Conservation (phyloP, 2,113 vertebrate genomes). For the Pitta sordida region DNA sequence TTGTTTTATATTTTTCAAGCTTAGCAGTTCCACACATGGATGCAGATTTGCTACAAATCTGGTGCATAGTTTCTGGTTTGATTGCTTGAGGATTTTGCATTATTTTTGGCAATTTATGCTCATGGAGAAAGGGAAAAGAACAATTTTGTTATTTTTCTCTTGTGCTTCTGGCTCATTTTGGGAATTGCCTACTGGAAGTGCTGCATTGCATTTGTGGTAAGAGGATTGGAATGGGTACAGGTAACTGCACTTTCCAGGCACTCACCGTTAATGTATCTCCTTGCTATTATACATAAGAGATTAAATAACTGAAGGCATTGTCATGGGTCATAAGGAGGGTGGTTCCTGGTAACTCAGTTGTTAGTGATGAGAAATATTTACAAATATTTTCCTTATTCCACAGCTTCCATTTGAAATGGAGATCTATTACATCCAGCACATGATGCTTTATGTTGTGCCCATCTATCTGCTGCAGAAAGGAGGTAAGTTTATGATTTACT, state of each 20-base stretch:
- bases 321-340: not conserved
- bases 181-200: not conserved
- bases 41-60: not conserved
- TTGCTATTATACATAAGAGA: not conserved
- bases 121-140: not conserved
- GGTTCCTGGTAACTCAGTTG: not conserved
- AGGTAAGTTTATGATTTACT: constrained; percentile 76
- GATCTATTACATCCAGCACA: constrained; percentile 97
- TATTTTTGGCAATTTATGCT: not conserved
- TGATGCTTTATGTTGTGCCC: constrained; percentile 95
- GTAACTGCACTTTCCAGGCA: not conserved
- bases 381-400: constrained; percentile 38
- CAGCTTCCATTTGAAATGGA: constrained; percentile 97
- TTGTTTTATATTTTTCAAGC: not conserved
- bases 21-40: not conserved
- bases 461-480: constrained; percentile 94
- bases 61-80: not conserved
- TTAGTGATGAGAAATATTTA: not conserved
- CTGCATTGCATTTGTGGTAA: not conserved
- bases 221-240: not conserved
- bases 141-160: not conserved
- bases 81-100: not conserved
- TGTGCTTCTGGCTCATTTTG: not conserved
- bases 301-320: not conserved
- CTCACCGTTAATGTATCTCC: not conserved